phyloP scores from a whole-genome alignment of 1,140 invertebrate species.

The Rhizoglyphus robini region DNA sequence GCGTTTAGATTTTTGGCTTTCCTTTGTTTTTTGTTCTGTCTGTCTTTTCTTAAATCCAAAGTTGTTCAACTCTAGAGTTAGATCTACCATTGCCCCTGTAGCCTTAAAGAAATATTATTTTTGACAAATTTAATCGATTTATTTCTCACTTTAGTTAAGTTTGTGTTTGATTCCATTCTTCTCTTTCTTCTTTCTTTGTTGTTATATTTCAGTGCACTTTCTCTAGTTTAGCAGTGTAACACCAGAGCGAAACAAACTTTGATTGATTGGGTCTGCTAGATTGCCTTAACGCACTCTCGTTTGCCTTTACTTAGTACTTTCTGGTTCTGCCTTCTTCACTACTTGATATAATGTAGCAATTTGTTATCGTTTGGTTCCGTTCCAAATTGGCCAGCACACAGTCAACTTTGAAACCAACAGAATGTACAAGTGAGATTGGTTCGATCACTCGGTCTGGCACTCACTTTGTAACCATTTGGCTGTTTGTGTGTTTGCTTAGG shows the following conservation, averaged over 20 bases:
- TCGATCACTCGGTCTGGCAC: background rate
- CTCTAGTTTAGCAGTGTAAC: background rate
- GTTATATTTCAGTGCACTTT: background rate
- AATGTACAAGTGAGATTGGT: too few species aligned
- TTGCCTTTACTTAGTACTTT: background rate
- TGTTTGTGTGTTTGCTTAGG: background rate
- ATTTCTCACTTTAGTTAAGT: slow-evolving; percentile 8
- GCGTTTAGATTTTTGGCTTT: background rate
- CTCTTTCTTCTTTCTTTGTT: background rate
- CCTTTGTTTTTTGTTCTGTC: background rate
- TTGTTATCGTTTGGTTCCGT: background rate
- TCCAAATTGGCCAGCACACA: background rate
- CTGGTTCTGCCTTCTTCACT: background rate
- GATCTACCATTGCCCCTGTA: too few species aligned
- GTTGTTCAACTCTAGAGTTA: background rate
- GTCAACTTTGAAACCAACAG: too few species aligned
- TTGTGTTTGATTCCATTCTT: slow-evolving; percentile 1
- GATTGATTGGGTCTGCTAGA: slow-evolving; percentile 8
- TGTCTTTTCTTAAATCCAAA: too few species aligned
- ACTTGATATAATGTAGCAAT: slow-evolving; percentile 8
- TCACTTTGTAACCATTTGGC: background rate
- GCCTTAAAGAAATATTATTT: too few species aligned
- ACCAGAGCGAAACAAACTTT: background rate
- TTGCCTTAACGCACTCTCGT: background rate
- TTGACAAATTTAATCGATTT: slow-evolving; percentile 12